phyloP scores from a whole-genome alignment of 1,140 invertebrate genomes.

The Laupala kohalensis region DNA sequence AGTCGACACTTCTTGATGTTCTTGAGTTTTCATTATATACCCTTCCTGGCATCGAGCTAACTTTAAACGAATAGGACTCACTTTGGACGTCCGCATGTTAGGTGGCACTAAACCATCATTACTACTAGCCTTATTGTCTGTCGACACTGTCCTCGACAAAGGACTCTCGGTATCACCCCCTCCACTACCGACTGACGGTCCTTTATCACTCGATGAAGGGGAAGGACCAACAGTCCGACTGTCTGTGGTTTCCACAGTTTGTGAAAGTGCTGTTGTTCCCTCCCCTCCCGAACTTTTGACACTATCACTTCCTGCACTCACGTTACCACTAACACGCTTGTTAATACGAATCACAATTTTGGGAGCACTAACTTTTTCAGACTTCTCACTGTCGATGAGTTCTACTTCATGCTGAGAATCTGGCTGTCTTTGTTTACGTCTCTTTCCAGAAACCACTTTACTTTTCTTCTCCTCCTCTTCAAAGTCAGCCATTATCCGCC shows the following conservation, averaged over 20 bases:
- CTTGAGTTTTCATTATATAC: slow-evolving; percentile 35
- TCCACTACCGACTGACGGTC: not conserved
- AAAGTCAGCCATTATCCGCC: slow-evolving; percentile 68
- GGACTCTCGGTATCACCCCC: not conserved
- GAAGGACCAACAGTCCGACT: not conserved
- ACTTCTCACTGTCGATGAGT: slow-evolving; percentile 33
- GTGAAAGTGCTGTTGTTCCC: not conserved
- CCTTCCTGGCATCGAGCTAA: slow-evolving; percentile 62
- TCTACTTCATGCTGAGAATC: slow-evolving; percentile 37
- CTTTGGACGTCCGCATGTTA: slow-evolving; percentile 47
- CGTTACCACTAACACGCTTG: slow-evolving; percentile 12
- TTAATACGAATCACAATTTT: slow-evolving; percentile 23
- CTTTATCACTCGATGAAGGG: not conserved
- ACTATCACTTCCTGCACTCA: slow-evolving; percentile 2
- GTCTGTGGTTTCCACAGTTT: not conserved
- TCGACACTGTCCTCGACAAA: not conserved
- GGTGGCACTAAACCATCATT: slow-evolving; percentile 18
- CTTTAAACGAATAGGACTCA: slow-evolving; percentile 69
- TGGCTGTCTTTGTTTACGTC: slow-evolving; percentile 16
- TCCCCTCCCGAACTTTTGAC: not conserved
- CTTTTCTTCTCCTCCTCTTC: slow-evolving; percentile 50
- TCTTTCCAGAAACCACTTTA: slow-evolving; percentile 26
- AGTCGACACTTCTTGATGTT: slow-evolving; percentile 39
- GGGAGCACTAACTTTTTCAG: slow-evolving; percentile 12
- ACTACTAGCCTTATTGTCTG: not conserved